Base-by-base conservation (phyloP, 2,797 vertebrate genomes). In the Chiloscyllium punctatum region DNA sequence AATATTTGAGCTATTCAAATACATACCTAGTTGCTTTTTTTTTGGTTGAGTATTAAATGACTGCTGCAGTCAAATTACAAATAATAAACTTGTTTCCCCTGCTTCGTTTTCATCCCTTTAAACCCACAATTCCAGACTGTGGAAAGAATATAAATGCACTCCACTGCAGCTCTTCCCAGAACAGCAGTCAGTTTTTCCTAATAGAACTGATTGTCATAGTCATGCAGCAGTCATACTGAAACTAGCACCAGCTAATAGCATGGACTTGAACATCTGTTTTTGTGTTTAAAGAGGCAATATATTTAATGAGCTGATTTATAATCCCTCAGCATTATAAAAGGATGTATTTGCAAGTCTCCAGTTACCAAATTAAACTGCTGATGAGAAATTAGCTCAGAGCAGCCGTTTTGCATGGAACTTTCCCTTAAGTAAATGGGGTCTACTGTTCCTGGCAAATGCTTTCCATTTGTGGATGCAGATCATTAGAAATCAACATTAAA, bases 261-360 rank as follows among this genome's bases (percentile, higher is more conserved):
- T 25, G n/a, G 62, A 69, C 25, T 8, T 37, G 18, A 92, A 92
- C 66, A 69, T 69, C 90, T 69, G 90, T 69, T 92, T 69, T 42
- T 53, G 68, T 92, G 21, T 92, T 92, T 69, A 69, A 69, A 92
- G 66, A 69, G 66, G 90, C 66, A 69, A 92, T 69, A 92, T 92
- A 92, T 68, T 69, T 69, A 92, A 92, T 92, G 90, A 69, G 25
- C 90, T 69, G 90, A 69, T 68, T 91, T 68, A 91, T 91, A 91
- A 91, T 91, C 62, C 88, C 88, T 91, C 90, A 92, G 87, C n/a
- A 42, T 25, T 69, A 69, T 69, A 68, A 37, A 69, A 69, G 90
- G 23, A 92, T 92, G 21, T 69, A 42, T 92, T 25, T 42, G 68
- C 90, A 92, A 92, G 66, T n/a, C 90, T 37, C 62, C 69, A 42